These are phyloP conservation scores for Saguinus midas DNA, from an alignment of 2,113 vertebrate genomes.

Conservation along the genomic window DNA sequence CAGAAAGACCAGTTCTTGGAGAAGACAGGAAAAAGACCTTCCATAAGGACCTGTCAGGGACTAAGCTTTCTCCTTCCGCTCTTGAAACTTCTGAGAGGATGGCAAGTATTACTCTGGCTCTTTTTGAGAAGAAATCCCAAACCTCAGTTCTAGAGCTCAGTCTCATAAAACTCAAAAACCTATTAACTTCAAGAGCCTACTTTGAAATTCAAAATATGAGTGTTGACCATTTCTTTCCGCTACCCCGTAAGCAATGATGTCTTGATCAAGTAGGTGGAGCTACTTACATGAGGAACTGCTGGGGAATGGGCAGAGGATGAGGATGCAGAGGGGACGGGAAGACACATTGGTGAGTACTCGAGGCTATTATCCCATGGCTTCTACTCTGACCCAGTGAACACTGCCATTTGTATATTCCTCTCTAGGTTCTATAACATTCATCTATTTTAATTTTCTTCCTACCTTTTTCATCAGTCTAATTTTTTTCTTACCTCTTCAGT, in stretches of 20 bases:
- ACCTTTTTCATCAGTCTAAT: background rate
- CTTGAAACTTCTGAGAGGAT: background rate
- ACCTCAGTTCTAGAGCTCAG: background rate
- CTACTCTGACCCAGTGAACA: background rate
- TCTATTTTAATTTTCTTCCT: background rate
- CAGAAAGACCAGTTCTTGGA: background rate
- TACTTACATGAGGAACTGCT: background rate
- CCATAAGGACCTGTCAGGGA: background rate
- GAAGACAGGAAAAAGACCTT: background rate
- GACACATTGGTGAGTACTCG: background rate
- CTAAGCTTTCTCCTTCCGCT: background rate
- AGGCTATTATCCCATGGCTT: background rate
- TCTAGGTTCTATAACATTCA: background rate
- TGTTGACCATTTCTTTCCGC: background rate
- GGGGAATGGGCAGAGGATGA: background rate
- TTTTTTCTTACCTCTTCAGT: background rate
- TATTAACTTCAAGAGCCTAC: background rate
- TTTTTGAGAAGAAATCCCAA: background rate
- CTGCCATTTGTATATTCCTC: background rate
- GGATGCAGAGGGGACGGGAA: too few species aligned
- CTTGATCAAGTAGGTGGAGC: background rate
- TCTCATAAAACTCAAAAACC: background rate
- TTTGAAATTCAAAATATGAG: background rate
- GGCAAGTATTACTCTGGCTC: background rate
- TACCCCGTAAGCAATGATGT: background rate